Conservation (phyloP, 2,888 invertebrate genomes). For the Allacma fusca region DNA sequence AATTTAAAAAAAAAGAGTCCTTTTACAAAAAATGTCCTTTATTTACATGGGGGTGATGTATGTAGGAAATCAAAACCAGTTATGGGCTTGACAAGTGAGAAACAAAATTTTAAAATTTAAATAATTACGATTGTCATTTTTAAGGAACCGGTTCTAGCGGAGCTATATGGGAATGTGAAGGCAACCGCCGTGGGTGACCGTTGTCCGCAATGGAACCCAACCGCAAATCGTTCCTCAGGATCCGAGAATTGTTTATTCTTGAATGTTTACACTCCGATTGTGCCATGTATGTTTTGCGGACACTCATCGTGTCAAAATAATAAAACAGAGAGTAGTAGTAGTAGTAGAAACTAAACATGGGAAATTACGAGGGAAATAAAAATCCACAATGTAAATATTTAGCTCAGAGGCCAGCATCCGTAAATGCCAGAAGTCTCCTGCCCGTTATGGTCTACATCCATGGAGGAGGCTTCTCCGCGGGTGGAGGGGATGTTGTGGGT, state of each 20-base stretch:
- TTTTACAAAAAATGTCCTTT: too few relatives aligned
- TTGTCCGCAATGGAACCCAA: slow-evolving; percentile 61
- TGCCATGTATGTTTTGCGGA: slow-evolving; percentile 53
- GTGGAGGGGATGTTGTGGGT: slow-evolving; percentile 68
- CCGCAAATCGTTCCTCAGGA: slow-evolving; percentile 50
- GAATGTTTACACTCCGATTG: slow-evolving; percentile 64
- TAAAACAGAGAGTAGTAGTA: too few relatives aligned
- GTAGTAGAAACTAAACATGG: too few relatives aligned
- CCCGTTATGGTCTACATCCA: slow-evolving; percentile 75
- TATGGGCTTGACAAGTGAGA: too few relatives aligned
- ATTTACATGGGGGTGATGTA: too few relatives aligned
- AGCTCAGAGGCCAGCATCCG: slow-evolving; percentile 56
- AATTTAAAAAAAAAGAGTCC: too few relatives aligned
- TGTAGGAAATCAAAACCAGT: too few relatives aligned
- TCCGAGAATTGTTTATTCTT: slow-evolving; percentile 63
- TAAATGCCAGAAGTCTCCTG: too few relatives aligned
- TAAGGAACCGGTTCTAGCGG: slow-evolving; percentile 49
- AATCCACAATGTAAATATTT: too few relatives aligned
- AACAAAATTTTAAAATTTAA: too few relatives aligned
- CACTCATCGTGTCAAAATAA: too few relatives aligned
- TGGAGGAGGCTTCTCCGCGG: slow-evolving; percentile 77
- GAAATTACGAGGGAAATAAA: too few relatives aligned
- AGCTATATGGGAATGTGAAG: slow-evolving; percentile 50
- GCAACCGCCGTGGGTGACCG: slow-evolving; percentile 57
- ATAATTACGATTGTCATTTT: slow-evolving; percentile 27